Evolutionary conservation across 2,797 vertebrate species (phyloP), one percentile per base, ranked within the genome.

Genomic region (Graptemys geographica): DNA sequence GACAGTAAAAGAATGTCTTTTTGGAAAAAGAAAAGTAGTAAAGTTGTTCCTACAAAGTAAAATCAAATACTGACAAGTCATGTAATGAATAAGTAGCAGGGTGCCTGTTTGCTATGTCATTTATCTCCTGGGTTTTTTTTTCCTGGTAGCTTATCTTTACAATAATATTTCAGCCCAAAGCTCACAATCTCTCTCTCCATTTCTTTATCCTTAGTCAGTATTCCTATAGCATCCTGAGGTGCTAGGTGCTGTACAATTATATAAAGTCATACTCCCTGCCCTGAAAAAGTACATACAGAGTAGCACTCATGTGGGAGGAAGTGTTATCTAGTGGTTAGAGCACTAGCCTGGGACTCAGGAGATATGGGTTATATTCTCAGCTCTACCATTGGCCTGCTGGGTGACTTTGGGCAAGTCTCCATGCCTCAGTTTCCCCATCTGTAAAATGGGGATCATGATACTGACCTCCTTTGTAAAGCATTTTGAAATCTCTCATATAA

Each of bases 1-100:
- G 93, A 59, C 93, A 55, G 90, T 87, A 90, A 91, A 93, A 93
- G 88, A 69, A 88, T 83, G 8, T 62, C 31, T 92, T 93, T 8
- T 4, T 9, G 7, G 52, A 79, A 53, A 84, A 80, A 83, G 56
- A 18, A n/a, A 11, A 51, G 7, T 52, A 69, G 12, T 47, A 79
- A 93, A 94, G 33, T 79, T 65, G 19, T 51, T 84, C 23, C 55
- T 88, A 47, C 31, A 62, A 59, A 37, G 18, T n/a, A 79, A 89
- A 93, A 93, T 87, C 69, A 90, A 92, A 89, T 49, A 28, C 33
- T 92, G 76, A 86, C 82, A 90, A 86, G 76, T 55, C 88, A 84
- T 11, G 7, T 44, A 86, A 76, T 10, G 57, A 79, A 11, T 90
- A 81, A 93, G 76, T 41, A 86, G 62, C 91, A 90, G 90, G 2